Evolutionary conservation across 1,140 invertebrate species (phyloP).

Genomic region (Pygmarrhopalites habei): DNA sequence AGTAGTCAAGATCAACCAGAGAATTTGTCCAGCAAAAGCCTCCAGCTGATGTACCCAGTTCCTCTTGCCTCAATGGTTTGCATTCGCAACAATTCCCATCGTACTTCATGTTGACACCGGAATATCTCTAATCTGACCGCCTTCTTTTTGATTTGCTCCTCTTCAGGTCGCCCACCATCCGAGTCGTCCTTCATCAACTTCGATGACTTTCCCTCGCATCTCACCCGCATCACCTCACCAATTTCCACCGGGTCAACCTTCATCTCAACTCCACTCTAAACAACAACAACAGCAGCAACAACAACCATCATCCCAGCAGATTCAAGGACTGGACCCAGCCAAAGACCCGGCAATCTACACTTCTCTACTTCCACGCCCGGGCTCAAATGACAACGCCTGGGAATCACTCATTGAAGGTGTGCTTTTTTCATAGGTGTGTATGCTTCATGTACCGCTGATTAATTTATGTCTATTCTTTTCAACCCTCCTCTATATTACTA

Average conservation of each 20-base stretch:
- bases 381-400: conserved; percentile 92
- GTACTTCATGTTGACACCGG: background rate
- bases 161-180: conserved; percentile 22
- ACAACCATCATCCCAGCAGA: conserved; percentile 40
- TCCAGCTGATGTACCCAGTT: conserved; percentile 29
- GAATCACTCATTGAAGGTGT: conserved; percentile 94
- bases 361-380: conserved; percentile 68
- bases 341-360: conserved; percentile 62
- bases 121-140: conserved; percentile 1
- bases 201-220: conserved; percentile 52
- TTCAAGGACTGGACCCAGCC: conserved; percentile 62
- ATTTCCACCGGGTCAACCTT: conserved; percentile 32
- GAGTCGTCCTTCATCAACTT: conserved; percentile 23
- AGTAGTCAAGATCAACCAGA: conserved; percentile 63
- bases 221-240: conserved; percentile 49
- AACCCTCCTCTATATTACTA: too few species aligned
- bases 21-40: conserved; percentile 62
- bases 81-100: conserved; percentile 13
- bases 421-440: too few species aligned
- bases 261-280: conserved; percentile 47
- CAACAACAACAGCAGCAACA: conserved; percentile 43
- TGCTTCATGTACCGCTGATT: too few species aligned
- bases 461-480: too few species aligned
- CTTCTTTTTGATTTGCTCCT: background rate
- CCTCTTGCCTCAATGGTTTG: conserved; percentile 21